Evolutionary conservation across 2,797 vertebrate species (phyloP).

Genomic region (Tragopan temminckii): DNA sequence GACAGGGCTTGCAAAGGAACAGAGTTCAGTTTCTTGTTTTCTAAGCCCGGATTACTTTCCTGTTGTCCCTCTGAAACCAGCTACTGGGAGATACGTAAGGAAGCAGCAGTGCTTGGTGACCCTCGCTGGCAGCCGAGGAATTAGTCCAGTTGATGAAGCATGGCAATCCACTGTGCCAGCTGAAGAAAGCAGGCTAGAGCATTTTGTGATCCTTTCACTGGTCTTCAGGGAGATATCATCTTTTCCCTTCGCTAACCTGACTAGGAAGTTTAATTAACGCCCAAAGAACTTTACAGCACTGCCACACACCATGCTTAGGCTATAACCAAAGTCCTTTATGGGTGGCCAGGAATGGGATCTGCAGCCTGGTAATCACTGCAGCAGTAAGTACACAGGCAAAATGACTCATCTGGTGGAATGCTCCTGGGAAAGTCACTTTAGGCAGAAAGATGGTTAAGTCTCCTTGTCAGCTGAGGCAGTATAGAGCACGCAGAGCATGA

Average conservation of each 20-base stretch:
- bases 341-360: background rate
- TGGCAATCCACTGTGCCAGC: constrained; percentile 20
- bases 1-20: background rate
- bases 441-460: background rate
- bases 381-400: background rate
- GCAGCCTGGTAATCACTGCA: background rate
- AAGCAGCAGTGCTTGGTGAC: constrained; percentile 71
- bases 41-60: background rate
- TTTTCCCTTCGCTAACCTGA: constrained; percentile 28
- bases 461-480: background rate
- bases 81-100: background rate
- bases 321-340: background rate
- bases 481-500: background rate
- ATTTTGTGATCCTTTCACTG: constrained; percentile 7
- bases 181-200: background rate
- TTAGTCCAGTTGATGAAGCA: constrained; percentile 40
- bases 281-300: background rate
- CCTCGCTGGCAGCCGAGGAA: constrained; percentile 41
- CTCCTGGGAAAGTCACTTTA: background rate
- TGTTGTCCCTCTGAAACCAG: constrained; percentile 13
- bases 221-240: background rate
- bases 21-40: background rate
- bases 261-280: background rate
- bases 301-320: background rate
- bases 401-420: rapidly evolving